Percentiles rank a stretch among this genome's conserved stretches.
These are phyloP conservation scores for Periparus ater DNA, from an alignment of 2,797 vertebrate species.

Conservation along the genomic window DNA sequence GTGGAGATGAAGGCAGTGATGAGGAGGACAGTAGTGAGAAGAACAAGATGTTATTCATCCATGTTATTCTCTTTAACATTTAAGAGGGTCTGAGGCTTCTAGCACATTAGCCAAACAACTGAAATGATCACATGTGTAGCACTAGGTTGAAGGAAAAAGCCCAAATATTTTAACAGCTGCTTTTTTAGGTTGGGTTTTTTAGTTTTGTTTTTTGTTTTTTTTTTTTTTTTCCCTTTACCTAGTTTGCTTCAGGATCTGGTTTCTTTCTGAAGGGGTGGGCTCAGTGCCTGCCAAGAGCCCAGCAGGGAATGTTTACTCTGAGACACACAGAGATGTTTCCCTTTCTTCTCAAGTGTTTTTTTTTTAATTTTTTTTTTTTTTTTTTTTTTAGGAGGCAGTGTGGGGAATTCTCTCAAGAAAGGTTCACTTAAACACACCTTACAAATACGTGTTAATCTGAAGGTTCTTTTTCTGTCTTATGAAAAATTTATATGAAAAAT, in stretches of 20 bases:
- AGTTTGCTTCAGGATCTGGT: constrained; percentile 76
- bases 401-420: constrained; percentile 10
- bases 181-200: not conserved
- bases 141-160: constrained; percentile 25
- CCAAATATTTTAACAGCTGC: constrained; percentile 86
- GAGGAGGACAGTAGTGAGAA: not conserved
- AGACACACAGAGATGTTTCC: constrained; percentile 54
- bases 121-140: constrained; percentile 33
- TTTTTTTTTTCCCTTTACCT: constrained; percentile 58
- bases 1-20: constrained; percentile 22
- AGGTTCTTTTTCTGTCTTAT: not conserved
- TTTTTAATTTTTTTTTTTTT: not conserved
- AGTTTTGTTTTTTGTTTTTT: not conserved
- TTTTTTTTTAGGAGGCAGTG: not conserved
- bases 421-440: not conserved
- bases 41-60: constrained; percentile 3
- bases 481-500: not conserved
- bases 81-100: not conserved
- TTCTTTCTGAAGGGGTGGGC: constrained; percentile 76
- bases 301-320: constrained; percentile 75
- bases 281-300: constrained; percentile 59
- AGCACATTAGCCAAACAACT: not conserved
- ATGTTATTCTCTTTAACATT: not conserved
- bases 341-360: constrained; percentile 24
- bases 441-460: constrained; percentile 46